phyloP scores from a whole-genome alignment of 2,888 invertebrate genomes.

The Cataglyphis rosenhaueri region DNA sequence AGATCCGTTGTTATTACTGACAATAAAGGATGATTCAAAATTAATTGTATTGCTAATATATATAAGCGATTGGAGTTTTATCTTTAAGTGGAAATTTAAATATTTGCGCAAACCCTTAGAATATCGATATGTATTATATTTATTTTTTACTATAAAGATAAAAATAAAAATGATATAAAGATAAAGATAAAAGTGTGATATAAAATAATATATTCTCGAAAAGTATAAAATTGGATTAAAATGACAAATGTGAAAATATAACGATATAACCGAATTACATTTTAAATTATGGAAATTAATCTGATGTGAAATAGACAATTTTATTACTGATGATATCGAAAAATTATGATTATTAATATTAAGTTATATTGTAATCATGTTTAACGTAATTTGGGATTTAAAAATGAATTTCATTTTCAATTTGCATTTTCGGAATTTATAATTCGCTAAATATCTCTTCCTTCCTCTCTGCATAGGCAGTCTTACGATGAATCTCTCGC shows the following conservation, averaged over 20 bases:
- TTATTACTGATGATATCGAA: not conserved
- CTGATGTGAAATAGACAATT: not conserved
- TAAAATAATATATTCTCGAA: not conserved
- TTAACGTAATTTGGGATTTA: not conserved
- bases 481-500: conserved; percentile 41
- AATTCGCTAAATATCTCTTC: conserved; percentile 16
- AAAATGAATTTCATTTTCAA: not conserved
- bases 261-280: not conserved
- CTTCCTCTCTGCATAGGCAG: not conserved
- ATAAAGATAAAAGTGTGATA: not conserved
- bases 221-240: not conserved
- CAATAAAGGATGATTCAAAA: conserved; percentile 14
- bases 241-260: not conserved
- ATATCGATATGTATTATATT: not conserved
- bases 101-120: not conserved
- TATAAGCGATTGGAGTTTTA: not conserved
- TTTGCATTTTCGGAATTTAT: conserved; percentile 23
- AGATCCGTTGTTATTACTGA: conserved; percentile 25
- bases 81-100: not conserved
- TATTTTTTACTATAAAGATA: not conserved
- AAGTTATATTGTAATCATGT: not conserved
- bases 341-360: not conserved
- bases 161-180: not conserved
- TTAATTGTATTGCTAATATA: conserved; percentile 7
- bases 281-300: not conserved